Base-by-base conservation (phyloP, 2,113 vertebrate genomes). In the Nestor notabilis region DNA sequence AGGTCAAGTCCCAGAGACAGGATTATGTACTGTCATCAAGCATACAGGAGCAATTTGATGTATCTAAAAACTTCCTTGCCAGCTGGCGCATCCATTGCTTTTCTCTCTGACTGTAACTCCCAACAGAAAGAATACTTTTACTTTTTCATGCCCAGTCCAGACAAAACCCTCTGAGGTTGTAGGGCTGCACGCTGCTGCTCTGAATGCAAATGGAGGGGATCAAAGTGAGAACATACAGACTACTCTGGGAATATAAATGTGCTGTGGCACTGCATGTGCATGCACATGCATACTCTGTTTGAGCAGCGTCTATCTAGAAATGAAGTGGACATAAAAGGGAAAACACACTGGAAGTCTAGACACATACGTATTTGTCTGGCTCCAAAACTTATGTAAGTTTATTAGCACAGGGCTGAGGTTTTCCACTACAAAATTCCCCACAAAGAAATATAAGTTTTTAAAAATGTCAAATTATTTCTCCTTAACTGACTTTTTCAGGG, bases 321-420 rank as follows among this genome's bases (percentile, higher is more conserved):
- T 35, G 4, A 74, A 63, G 28, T 14, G 13, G 31, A 6, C 15
- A 33, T 39, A 43, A 85, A 50, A 9, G 13, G 17, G 43, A 56
- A 90, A 90, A 68, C 3, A 3, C 24, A 72, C 5, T 66, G 61
- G 35, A 84, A 90, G 37, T 66, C 88, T 44, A 82, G 71, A 93
- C 4, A 2, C 1, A 4, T 39, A 55, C 0, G 0, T 79, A 41
- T 64, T 79, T 43, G 3, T 76, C 74, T 89, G 80, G 14, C 21
- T 85, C 16, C 61, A 69, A 76, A 43, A 35, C 11, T 60, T 85
- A 53, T 43, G 7, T 24, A 55, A 66, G 11, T 63, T 70, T 94
- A 75, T 91, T 85, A 91, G 16, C 19, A 60, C 13, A 60, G 27
- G 17, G 3, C 18, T 71, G 50, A 75, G 6, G 3, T 46, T 90